Base-by-base conservation (phyloP, 2,797 vertebrate species). In the Gorsachius magnificus region DNA sequence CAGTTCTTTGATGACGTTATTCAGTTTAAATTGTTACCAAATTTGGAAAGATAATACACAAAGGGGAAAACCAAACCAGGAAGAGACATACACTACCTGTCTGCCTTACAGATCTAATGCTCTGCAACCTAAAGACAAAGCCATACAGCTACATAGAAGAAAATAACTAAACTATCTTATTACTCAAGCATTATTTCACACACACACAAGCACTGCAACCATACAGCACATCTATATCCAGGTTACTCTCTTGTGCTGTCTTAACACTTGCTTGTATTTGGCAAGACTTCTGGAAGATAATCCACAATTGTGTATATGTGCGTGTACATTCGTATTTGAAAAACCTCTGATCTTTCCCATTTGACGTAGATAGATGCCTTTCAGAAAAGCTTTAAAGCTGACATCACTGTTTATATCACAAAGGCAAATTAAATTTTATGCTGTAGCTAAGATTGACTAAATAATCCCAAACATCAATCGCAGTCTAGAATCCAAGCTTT, bases 241-340 rank as follows among this genome's bases (percentile, higher is more conserved):
- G 45, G 24, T 15, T 65, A 36, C 45, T 21, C 35, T 72, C 48
- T 38, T 19, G 11, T 9, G 46, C 15, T 54, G 8, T 11, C 29
- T 61, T 66, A 71, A 46, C 10, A 10, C 4, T 22, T 45, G 10
- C 29, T 26, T 51, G 26, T 48, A 58, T 57, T 72, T 69, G 36
- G 9, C 19, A 69, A 75, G 25, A 51, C 50, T 69, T 85, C 51
- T 66, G 33, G 38, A 79, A 89, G 31, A 65, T 38, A 74, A 80
- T 9, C 6, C 20, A 5, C 10, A 71, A 51, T 13, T 56, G 33
- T 2, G 2, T 45, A 19, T 6, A 3, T 11, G 4, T 10, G 11
- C 0, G 0, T 6, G 11, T 22, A 72, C 7, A 20, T 1, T 12
- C 4, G 22, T 58, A 66, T 26, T 58, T 1, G 4, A 31, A 90